phyloP scores from a whole-genome alignment of 1,140 invertebrate genomes.

The Drosophila parvula region DNA sequence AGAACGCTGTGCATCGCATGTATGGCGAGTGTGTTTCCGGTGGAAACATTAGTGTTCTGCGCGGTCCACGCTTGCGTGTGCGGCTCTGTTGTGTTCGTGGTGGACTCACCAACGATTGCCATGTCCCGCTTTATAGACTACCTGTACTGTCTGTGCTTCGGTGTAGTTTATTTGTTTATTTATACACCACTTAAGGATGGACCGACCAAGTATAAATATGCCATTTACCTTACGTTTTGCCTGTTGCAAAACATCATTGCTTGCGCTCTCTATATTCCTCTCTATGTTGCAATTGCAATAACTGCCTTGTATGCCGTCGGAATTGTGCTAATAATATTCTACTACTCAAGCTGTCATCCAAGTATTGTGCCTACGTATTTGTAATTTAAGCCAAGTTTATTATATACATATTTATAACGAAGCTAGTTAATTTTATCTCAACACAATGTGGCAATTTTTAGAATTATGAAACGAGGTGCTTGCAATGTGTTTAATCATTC shows the following conservation, averaged over 20 bases:
- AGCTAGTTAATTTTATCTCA: not conserved
- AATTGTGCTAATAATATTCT: conserved; percentile 48
- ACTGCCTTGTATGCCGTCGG: conserved; percentile 43
- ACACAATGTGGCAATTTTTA: not conserved
- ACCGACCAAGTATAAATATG: conserved; percentile 61
- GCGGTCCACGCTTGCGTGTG: conserved; percentile 34
- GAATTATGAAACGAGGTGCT: not conserved
- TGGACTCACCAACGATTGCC: conserved; percentile 51
- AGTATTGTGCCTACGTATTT: conserved; percentile 41
- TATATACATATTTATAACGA: not conserved
- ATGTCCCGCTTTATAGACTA: conserved; percentile 37
- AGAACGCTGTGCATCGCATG: conserved; percentile 57
- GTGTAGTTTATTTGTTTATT: conserved; percentile 62
- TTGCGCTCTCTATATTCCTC: conserved; percentile 42
- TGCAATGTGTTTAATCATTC: no score
- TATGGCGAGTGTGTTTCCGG: conserved; percentile 52
- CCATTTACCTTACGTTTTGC: conserved; percentile 49
- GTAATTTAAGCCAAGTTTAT: conserved; percentile 1
- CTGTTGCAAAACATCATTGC: conserved; percentile 43
- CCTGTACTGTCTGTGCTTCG: conserved; percentile 60
- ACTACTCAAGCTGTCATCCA: conserved; percentile 60
- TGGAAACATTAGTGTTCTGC: conserved; percentile 38
- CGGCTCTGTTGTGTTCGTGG: conserved; percentile 47
- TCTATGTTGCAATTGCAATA: conserved; percentile 40
- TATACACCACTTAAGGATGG: conserved; percentile 60